These are phyloP conservation scores for Hoplias malabaricus DNA, from an alignment of 2,113 vertebrate species.

Conservation along the genomic window DNA sequence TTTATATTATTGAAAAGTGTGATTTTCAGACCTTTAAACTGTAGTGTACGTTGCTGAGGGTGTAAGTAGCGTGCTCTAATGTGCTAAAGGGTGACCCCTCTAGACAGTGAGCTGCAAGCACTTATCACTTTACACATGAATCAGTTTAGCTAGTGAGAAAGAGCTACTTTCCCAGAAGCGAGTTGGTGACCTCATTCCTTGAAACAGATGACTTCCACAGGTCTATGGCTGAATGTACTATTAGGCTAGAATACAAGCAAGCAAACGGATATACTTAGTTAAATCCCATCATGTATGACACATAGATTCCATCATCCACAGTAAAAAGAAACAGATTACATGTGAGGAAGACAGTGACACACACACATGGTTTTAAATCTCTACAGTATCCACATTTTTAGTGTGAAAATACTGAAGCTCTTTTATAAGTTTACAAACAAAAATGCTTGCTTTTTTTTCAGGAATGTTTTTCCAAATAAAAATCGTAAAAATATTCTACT, in stretches of 20 bases:
- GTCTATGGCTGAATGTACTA: not conserved
- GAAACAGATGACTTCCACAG: not conserved
- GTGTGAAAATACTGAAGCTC: too few relatives aligned
- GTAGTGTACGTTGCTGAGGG: not conserved
- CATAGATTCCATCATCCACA: not conserved
- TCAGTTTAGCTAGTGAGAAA: not conserved
- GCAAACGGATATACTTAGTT: not conserved
- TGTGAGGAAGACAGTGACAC: too few relatives aligned
- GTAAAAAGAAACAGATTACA: not conserved
- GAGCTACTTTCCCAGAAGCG: constrained; percentile 1
- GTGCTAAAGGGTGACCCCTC: not conserved
- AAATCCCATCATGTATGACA: not conserved
- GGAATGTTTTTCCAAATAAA: too few relatives aligned
- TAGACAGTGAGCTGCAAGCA: not conserved
- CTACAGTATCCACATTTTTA: too few relatives aligned
- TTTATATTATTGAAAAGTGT: too few relatives aligned
- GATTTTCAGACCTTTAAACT: too few relatives aligned
- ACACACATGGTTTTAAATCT: too few relatives aligned
- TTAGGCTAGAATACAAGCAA: not conserved
- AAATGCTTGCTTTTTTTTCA: too few relatives aligned
- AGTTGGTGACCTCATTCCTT: constrained; percentile 9
- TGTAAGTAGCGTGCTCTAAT: not conserved
- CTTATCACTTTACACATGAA: not conserved
- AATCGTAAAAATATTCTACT: too few relatives aligned
- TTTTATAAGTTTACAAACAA: too few relatives aligned